Evolutionary conservation across 2,888 invertebrate genomes (phyloP), one percentile per base, ranked within the genome.

Genomic region (Parnassius mnemosyne): DNA sequence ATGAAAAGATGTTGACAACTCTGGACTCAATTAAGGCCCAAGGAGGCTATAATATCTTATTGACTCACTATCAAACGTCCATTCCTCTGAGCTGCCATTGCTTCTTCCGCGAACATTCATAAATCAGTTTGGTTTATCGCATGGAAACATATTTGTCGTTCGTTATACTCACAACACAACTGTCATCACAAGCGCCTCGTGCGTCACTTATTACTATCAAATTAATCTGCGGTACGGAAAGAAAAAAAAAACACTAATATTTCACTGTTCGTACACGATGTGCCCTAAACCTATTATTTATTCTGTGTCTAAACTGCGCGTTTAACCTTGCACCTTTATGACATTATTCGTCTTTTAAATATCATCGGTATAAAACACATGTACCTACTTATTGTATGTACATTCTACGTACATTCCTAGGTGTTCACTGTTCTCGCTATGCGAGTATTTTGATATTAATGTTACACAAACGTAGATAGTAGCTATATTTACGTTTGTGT

Each of bases 21-120:
- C 49, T 13, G n/a, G n/a, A 13, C 49, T 49, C 13, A 49, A 16
- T 49, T 49, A 13, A 49, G n/a, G 13, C 49, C 9, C n/a, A 49
- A 49, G 49, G 13, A 9, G 10, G 43, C 11, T 11, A 43, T 43
- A 43, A 13, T 13, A 9, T 49, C 25, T 51, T 10, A 12, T 12
- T 44, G 3, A 55, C 55, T 55, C 43, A 63, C 59, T 49, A 43
- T 43, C 44, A 68, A 64, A 72, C 46, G 86, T 50, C 86, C 87
- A 61, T 77, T 77, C 12, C 76, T 60, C 68, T 87, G 80, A n/a
- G 78, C 84, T 54, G 79, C 78, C 65, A 81, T 77, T 2, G 89
- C 89, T 60, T 88, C 88, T 67, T 87, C 86, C 12, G 87, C 88
- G 60, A 71, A 72, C 85, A 87, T 85, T 44, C 53, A 42, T 57